Conservation (phyloP, 1,140 invertebrate genomes). For the Leptinotarsa defecta region DNA sequence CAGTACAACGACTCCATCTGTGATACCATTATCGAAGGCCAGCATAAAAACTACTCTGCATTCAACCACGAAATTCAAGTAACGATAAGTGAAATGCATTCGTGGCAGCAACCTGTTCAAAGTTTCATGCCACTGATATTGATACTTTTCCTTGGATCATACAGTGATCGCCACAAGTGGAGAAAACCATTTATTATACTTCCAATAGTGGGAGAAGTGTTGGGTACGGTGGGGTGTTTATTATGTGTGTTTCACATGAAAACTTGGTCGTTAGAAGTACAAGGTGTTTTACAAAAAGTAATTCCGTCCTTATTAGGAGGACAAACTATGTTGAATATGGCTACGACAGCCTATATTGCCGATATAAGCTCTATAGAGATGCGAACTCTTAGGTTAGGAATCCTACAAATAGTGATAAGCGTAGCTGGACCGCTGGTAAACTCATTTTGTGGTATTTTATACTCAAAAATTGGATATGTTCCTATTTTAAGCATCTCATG, state of each 20-base stretch:
- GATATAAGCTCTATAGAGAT: constrained; percentile 61
- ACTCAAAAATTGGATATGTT: constrained; percentile 45
- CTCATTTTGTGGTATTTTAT: constrained; percentile 51
- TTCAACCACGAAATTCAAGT: constrained; percentile 47
- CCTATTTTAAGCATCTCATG: constrained; percentile 43
- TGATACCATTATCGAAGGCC: constrained; percentile 58
- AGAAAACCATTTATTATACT: constrained; percentile 45
- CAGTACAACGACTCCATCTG: constrained; percentile 36
- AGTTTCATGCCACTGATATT: constrained; percentile 59
- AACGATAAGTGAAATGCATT: constrained; percentile 47
- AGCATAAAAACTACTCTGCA: constrained; percentile 36
- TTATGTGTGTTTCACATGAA: constrained; percentile 60
- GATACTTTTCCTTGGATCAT: constrained; percentile 65
- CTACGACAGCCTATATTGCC: constrained; percentile 64
- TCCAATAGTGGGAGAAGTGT: constrained; percentile 43
- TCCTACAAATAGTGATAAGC: constrained; percentile 61
- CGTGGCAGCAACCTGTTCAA: constrained; percentile 48
- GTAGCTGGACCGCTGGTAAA: constrained; percentile 42
- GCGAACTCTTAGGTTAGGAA: constrained; percentile 61
- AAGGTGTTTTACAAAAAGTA: constrained; percentile 61
- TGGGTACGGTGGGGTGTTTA: constrained; percentile 58
- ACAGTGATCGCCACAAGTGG: constrained; percentile 65
- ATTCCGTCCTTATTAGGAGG: constrained; percentile 62
- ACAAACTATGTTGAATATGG: constrained; percentile 61
- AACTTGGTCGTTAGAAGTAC: constrained; percentile 59